phyloP scores from a whole-genome alignment of 2,113 vertebrate species.

The Rhinopomastus cyanomelas region DNA sequence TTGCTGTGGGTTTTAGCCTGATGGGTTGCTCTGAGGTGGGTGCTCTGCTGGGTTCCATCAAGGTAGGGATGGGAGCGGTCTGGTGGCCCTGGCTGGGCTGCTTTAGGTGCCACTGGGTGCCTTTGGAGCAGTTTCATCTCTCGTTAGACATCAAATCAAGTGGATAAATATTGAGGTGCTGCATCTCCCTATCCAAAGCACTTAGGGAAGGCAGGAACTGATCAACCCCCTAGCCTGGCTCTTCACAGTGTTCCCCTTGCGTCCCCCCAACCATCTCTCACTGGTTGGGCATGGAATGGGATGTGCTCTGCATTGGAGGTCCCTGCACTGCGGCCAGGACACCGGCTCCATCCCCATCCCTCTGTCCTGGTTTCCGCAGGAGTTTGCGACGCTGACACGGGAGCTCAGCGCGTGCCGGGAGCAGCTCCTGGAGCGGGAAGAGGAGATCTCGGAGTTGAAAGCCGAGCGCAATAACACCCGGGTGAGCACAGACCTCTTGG shows the following conservation, averaged over 20 bases:
- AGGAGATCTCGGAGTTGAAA: constrained; percentile 96
- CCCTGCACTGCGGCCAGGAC: rapidly evolving
- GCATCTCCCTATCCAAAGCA: background rate
- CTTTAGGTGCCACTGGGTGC: background rate
- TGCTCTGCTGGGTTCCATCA: background rate
- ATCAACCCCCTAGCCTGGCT: background rate
- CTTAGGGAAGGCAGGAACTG: background rate
- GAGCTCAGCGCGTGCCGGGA: constrained; percentile 94
- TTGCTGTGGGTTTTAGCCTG: background rate
- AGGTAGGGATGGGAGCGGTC: background rate
- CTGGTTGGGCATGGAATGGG: background rate
- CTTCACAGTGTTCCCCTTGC: background rate
- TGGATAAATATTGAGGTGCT: background rate
- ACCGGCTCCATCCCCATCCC: rapidly evolving
- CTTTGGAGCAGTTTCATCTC: background rate
- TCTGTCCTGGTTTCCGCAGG: constrained; percentile 68
- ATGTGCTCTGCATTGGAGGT: background rate
- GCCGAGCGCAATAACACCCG: constrained; percentile 97
- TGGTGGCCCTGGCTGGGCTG: background rate
- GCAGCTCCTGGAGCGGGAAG: constrained; percentile 96
- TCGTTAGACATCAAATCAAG: background rate
- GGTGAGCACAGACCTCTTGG: constrained; percentile 62
- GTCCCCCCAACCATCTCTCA: background rate
- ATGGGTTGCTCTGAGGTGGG: background rate
- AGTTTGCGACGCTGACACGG: constrained; percentile 95